A percentile compares a stretch with the other conserved stretches of the same genome.
Evolutionary conservation across 2,797 vertebrate species (phyloP).

Genomic region (Leptodactylus fallax): DNA sequence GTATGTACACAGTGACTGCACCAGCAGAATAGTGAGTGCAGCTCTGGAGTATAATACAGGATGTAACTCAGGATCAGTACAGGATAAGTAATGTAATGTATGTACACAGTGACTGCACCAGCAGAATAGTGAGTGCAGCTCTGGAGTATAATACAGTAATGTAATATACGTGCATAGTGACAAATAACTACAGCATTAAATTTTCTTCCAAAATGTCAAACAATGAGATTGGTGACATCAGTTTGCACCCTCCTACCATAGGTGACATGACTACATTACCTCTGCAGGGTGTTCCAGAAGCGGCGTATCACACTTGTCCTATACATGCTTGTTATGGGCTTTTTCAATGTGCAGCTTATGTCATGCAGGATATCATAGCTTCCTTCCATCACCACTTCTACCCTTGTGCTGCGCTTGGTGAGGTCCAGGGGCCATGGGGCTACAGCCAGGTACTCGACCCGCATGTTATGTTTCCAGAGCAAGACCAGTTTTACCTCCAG

Average conservation of each 20-base stretch:
- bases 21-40: too few species aligned
- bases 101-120: too few species aligned
- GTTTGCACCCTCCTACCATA: background rate
- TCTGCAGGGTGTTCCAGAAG: slow-evolving; percentile 98
- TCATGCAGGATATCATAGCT: slow-evolving; percentile 98
- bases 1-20: too few species aligned
- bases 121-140: too few species aligned
- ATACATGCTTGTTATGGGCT: slow-evolving; percentile 95
- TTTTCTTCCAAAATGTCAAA: too few species aligned
- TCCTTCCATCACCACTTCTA: slow-evolving; percentile 98
- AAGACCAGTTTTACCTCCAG: slow-evolving; percentile 95
- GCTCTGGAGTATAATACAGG: too few species aligned
- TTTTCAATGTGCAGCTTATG: slow-evolving; percentile 96
- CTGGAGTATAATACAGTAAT: background rate
- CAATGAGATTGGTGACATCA: background rate
- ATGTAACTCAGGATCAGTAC: too few species aligned
- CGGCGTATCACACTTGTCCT: slow-evolving; percentile 95
- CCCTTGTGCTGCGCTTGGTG: slow-evolving; percentile 85
- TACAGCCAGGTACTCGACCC: slow-evolving; percentile 91
- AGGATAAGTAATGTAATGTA: too few species aligned
- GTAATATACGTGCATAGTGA: background rate
- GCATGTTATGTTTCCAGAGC: slow-evolving; percentile 99
- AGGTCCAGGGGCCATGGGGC: slow-evolving; percentile 91
- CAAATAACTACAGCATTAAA: too few species aligned
- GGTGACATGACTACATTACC: slow-evolving; percentile 73